Percentiles rank a stretch among this genome's conserved stretches.
Conservation (phyloP, 2,113 vertebrate genomes). For the Gracilinanus agilis region DNA sequence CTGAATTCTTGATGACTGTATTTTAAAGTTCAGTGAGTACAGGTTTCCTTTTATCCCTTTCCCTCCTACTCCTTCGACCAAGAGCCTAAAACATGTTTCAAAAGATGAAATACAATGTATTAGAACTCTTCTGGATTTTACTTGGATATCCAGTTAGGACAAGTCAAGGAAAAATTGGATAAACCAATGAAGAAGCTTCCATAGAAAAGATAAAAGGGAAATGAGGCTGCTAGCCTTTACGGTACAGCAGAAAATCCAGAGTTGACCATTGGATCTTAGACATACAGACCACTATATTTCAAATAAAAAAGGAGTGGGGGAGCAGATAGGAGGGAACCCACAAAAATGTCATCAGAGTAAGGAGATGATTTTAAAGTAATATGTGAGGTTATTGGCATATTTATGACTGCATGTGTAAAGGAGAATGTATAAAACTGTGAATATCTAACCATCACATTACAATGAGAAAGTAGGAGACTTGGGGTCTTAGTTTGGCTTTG, state of each 20-base stretch:
- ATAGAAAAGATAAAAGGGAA: constrained; percentile 17
- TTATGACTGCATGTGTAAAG: background rate
- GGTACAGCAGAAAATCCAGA: background rate
- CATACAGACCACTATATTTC: constrained; percentile 28
- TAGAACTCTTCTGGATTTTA: background rate
- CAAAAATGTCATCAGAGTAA: background rate
- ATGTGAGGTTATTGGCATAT: background rate
- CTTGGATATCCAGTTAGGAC: background rate
- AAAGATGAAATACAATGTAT: background rate
- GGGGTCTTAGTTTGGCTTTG: background rate
- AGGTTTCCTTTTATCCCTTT: background rate
- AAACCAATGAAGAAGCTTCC: background rate
- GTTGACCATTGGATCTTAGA: background rate
- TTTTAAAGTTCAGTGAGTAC: background rate
- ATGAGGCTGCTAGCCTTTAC: background rate
- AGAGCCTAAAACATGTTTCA: background rate
- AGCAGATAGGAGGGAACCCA: background rate
- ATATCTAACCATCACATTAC: background rate
- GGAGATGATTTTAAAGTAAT: background rate
- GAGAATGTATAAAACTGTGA: background rate
- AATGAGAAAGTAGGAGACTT: constrained; percentile 15
- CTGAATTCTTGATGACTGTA: background rate
- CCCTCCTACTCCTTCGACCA: background rate
- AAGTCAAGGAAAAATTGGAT: constrained; percentile 17
- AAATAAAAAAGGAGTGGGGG: background rate